Base-by-base conservation (phyloP, 2,113 vertebrate species). In the Oxygymnocypris stewartii region DNA sequence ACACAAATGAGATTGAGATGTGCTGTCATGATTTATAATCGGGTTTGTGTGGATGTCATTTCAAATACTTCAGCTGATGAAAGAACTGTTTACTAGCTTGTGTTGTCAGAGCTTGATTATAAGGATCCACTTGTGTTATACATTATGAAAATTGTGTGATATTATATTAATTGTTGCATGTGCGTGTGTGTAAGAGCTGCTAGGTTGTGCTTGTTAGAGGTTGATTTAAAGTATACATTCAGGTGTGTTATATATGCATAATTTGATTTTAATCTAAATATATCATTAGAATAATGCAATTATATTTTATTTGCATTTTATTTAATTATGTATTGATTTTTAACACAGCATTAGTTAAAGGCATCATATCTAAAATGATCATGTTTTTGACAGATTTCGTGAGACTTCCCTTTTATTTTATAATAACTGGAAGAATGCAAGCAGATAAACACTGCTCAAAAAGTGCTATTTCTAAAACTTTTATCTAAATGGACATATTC, bases 91-190 rank as follows among this genome's bases (percentile, higher is more conserved):
- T 91, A 93, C 91, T 75, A 16, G 85, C 57, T 5, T 69, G 6
- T 83, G 85, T 83, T 87, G 85, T 90, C 85, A 89, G 86, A 89
- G 89, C 89, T 93, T 93, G 92, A 92, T 88, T 91, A 85, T 57
- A 88, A 85, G 76, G 86, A 90, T 88, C 88, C 61, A 61, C 23
- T n/a, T n/a, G 57, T 61, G 57, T 59, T 23, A 59, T 59, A 59
- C 54, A 59, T 59, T 59, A 59, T 59, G 18, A 1, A 23, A 59
- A 59, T 23, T 59, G 54, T 16, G 49, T n/a, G 1, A n/a, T 61
- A 14, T n/a, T n/a, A n/a, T n/a, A n/a, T 51, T 14, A 9, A 1
- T 59, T 23, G 20, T 20, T 20, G 54, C 0, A 0, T 57, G 20
- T 59, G 20, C n/a, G 8, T 20, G 16, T 20, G 4, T 57, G 13